These are phyloP conservation scores for Notocelia uddmanniana DNA, from an alignment of 2,888 invertebrate genomes.

Conservation along the genomic window DNA sequence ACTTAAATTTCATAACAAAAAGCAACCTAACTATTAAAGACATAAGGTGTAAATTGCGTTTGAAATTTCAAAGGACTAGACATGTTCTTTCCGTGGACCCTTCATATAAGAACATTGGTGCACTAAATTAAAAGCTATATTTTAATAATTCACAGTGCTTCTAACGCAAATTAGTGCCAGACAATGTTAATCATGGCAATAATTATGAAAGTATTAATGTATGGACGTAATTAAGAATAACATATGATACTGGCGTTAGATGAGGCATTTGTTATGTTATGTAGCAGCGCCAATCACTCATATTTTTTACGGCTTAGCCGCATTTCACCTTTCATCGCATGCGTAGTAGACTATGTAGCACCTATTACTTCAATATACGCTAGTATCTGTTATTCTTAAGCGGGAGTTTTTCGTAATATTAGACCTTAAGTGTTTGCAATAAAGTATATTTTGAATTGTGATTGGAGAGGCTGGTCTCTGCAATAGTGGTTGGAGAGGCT, in stretches of 20 bases:
- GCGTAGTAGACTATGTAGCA: slow-evolving; percentile 44
- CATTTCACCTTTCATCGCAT: background rate
- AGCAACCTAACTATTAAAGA: too few relatives aligned
- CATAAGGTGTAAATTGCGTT: too few relatives aligned
- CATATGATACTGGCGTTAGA: slow-evolving; percentile 10
- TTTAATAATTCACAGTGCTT: slow-evolving; percentile 77
- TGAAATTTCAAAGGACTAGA: too few relatives aligned
- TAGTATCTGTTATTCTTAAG: slow-evolving; percentile 40
- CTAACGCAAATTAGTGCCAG: slow-evolving; percentile 63
- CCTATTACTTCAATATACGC: slow-evolving; percentile 51
- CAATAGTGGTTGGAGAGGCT: slow-evolving; percentile 27
- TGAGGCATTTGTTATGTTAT: background rate
- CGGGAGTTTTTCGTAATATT: slow-evolving; percentile 54
- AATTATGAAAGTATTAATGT: slow-evolving; percentile 68
- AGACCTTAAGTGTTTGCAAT: slow-evolving; percentile 65
- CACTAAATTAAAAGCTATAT: slow-evolving; percentile 74
- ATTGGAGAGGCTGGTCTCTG: slow-evolving; percentile 22
- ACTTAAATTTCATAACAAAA: too few relatives aligned
- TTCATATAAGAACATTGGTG: slow-evolving; percentile 65
- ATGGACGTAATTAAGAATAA: slow-evolving; percentile 47
- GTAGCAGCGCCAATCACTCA: background rate
- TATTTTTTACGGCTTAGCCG: background rate
- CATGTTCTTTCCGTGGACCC: too few relatives aligned
- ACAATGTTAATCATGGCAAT: slow-evolving; percentile 66
- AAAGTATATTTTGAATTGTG: slow-evolving; percentile 63